Base-by-base conservation (phyloP, 2,888 invertebrate species). In the Azorinus chamasolen region DNA sequence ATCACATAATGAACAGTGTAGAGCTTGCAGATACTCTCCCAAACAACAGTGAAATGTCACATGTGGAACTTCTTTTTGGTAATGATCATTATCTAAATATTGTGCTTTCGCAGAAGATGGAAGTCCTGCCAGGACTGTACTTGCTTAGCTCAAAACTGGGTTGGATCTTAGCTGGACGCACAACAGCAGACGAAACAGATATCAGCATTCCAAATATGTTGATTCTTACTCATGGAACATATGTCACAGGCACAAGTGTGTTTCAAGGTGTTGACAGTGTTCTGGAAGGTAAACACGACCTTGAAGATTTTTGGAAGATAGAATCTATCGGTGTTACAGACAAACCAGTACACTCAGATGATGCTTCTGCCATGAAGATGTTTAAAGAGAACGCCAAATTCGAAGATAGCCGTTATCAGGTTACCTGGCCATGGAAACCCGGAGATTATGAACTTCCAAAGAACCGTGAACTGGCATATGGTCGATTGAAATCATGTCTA, bases 401-500 rank as follows among this genome's bases (percentile, higher is more conserved):
- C 45, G 39, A 69, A 58, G 37, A 76, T 25, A 61, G 54, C 1
- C 18, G 54, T 14, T 76, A 76, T 48, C 50, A 64, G 8, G 64
- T 65, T 1, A 58, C 45, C 5, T 70, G 64, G 65, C 76, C 64
- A 41, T 76, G 70, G 70, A 64, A 72, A 45, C 43, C 25, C 4
- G 46, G 64, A 1, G 41, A 5, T 6, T 16, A 27, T 45, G 58
- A 59, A 14, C 39, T 65, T 24, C 65, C 76, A 37, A 32, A 24
- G 14, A 76, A 65, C 25, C 10, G 57, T n/a, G 61, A 46, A 10
- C 39, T 76, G 12, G 76, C 76, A 14, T 16, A 57, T 5, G 70
- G 59, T 12, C 32, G 76, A 22, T 20, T 65, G 14, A 70, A 45
- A 41, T 64, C 70, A 43, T 46, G n/a, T 18, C 37, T 65, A 1